Percentiles rank a stretch among this genome's conserved stretches.
These are phyloP conservation scores for Cacatua alba DNA, from an alignment of 2,113 vertebrate genomes.

Conservation along the genomic window DNA sequence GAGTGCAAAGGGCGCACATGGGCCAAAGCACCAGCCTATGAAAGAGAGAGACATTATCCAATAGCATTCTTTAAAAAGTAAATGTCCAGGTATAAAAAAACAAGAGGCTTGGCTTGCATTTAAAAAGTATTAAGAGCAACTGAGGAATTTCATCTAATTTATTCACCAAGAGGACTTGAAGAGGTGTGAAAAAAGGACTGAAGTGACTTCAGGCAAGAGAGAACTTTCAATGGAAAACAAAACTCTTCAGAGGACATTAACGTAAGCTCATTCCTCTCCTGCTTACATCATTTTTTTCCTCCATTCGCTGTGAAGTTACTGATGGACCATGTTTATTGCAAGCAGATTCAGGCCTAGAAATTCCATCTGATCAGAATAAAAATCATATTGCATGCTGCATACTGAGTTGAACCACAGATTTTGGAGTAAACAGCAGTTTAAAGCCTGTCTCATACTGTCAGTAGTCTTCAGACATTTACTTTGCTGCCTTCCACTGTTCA, in stretches of 20 bases:
- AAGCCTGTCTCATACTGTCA: neutral
- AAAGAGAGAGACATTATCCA: conserved; percentile 1
- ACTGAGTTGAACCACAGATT: neutral
- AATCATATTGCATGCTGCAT: neutral
- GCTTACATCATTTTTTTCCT: neutral
- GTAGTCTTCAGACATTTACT: neutral
- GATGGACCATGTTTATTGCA: neutral
- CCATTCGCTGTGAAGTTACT: neutral
- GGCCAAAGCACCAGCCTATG: conserved; percentile 26
- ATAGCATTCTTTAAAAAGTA: neutral
- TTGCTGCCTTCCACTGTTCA: conserved; percentile 17
- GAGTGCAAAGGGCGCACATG: neutral
- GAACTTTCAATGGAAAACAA: neutral
- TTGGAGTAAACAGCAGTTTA: neutral
- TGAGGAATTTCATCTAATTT: conserved; percentile 31
- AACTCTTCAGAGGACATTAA: neutral
- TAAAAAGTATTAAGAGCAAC: conserved; percentile 19
- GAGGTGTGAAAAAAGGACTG: neutral
- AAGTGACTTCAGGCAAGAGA: neutral
- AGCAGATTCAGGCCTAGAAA: neutral
- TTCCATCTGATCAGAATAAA: neutral
- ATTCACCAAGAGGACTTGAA: conserved; percentile 7
- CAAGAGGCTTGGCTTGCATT: conserved; percentile 32
- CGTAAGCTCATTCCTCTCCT: neutral
- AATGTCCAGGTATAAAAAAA: conserved; percentile 6